Percentiles rank a stretch among this genome's conserved stretches.
These are phyloP conservation scores for Drosophila siamana DNA, from an alignment of 2,888 invertebrate genomes.

Conservation along the genomic window DNA sequence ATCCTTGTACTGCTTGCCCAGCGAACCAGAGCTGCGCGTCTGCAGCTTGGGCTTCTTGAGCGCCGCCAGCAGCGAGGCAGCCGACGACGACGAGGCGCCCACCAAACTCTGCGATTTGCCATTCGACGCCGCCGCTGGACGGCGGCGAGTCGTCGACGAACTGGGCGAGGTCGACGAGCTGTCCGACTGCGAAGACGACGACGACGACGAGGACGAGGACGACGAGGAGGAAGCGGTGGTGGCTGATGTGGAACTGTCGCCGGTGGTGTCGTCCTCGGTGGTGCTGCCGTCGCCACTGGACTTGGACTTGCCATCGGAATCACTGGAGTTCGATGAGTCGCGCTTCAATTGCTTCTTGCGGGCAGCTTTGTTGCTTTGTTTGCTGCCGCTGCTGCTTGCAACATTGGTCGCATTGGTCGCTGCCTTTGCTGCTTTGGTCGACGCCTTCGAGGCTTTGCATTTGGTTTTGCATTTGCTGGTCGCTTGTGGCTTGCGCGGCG, in stretches of 20 bases:
- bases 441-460: background rate
- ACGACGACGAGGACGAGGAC: background rate
- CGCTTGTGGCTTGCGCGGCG: slow-evolving; percentile 65
- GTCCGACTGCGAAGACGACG: background rate
- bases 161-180: slow-evolving; percentile 15
- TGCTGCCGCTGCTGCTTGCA: background rate
- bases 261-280: slow-evolving; percentile 25
- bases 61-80: slow-evolving; percentile 54
- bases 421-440: background rate
- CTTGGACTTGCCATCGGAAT: too few relatives aligned
- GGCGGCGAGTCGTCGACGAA: slow-evolving; percentile 2
- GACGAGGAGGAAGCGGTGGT: background rate
- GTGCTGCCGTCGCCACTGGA: slow-evolving; percentile 45
- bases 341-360: background rate
- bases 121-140: slow-evolving; percentile 41
- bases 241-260: background rate
- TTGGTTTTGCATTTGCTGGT: slow-evolving; percentile 24
- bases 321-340: slow-evolving; percentile 30
- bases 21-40: slow-evolving; percentile 55
- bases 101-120: slow-evolving; percentile 41
- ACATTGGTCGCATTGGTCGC: background rate
- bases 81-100: slow-evolving; percentile 26
- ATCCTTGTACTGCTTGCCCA: slow-evolving; percentile 82
- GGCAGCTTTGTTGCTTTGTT: background rate
- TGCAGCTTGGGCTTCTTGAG: slow-evolving; percentile 69